These are phyloP conservation scores for Pampusana beccarii DNA, from an alignment of 2,113 vertebrate species.

Conservation along the genomic window DNA sequence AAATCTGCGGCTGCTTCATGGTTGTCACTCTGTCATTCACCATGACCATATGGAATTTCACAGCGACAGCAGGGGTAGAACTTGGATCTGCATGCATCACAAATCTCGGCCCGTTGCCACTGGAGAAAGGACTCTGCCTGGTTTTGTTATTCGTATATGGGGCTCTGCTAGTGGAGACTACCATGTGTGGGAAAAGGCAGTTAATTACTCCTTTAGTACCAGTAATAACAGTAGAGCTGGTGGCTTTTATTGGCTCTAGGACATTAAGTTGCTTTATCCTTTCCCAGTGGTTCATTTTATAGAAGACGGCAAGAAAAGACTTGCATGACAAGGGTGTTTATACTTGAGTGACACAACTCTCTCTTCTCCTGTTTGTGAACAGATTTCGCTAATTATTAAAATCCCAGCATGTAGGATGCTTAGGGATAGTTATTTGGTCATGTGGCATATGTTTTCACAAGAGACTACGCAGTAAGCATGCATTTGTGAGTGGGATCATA, in stretches of 20 bases:
- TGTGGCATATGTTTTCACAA: not conserved
- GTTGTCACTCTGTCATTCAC: not conserved
- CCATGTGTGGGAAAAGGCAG: not conserved
- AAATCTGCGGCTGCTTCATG: not conserved
- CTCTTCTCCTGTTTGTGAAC: not conserved
- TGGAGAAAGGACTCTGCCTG: not conserved
- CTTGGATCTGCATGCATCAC: not conserved
- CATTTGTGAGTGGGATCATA: not conserved
- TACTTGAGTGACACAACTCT: not conserved
- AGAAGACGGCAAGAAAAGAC: not conserved
- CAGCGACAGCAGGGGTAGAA: not conserved
- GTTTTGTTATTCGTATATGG: not conserved
- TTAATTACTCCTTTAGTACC: not conserved
- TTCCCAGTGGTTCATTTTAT: not conserved
- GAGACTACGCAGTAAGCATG: not conserved
- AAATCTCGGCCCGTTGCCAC: not conserved
- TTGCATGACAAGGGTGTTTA: not conserved
- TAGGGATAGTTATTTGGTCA: not conserved
- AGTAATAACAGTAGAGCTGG: not conserved
- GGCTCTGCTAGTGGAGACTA: not conserved
- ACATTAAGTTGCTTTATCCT: not conserved
- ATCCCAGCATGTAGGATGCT: not conserved
- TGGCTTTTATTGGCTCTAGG: not conserved
- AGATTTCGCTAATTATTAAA: constrained; percentile 21
- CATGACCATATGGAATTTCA: not conserved